Percentiles rank a stretch among this genome's conserved stretches.
phyloP scores from a whole-genome alignment of 2,113 vertebrate genomes.

The Mesitornis unicolor region DNA sequence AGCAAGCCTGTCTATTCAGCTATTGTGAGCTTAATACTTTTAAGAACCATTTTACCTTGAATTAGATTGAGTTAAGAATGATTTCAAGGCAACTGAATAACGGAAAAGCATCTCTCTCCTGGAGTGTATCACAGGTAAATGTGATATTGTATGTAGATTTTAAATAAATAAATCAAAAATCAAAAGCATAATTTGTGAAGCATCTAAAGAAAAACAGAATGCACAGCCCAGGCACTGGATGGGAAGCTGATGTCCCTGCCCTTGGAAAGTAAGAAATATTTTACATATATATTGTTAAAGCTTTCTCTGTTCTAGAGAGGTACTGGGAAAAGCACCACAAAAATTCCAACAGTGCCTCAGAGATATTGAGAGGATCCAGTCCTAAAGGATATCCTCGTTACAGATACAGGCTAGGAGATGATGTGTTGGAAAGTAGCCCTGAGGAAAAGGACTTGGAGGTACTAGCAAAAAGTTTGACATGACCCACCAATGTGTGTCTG shows the following conservation, averaged over 20 bases:
- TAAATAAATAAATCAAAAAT: too few relatives aligned
- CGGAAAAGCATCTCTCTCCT: not conserved
- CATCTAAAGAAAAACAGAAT: not conserved
- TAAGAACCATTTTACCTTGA: not conserved
- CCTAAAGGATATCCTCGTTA: too few relatives aligned
- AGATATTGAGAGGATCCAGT: not conserved
- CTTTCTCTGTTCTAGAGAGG: not conserved
- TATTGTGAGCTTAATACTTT: not conserved
- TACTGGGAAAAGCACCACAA: not conserved
- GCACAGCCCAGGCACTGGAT: too few relatives aligned
- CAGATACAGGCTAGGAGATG: too few relatives aligned
- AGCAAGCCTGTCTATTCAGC: not conserved
- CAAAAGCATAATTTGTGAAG: not conserved
- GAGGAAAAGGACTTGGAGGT: too few relatives aligned
- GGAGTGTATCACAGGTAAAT: not conserved
- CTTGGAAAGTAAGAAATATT: not conserved
- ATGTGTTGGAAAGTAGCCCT: too few relatives aligned
- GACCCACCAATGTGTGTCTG: too few relatives aligned
- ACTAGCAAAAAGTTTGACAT: too few relatives aligned
- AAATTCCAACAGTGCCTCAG: not conserved
- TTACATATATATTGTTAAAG: not conserved
- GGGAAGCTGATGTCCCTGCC: not conserved
- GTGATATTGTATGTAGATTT: too few relatives aligned
- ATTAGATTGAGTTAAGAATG: not conserved
- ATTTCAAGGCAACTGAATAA: not conserved